Percentiles rank a stretch among this genome's conserved stretches.
Evolutionary conservation across 2,888 invertebrate species (phyloP).

Genomic region (Liposcelis brunnea): DNA sequence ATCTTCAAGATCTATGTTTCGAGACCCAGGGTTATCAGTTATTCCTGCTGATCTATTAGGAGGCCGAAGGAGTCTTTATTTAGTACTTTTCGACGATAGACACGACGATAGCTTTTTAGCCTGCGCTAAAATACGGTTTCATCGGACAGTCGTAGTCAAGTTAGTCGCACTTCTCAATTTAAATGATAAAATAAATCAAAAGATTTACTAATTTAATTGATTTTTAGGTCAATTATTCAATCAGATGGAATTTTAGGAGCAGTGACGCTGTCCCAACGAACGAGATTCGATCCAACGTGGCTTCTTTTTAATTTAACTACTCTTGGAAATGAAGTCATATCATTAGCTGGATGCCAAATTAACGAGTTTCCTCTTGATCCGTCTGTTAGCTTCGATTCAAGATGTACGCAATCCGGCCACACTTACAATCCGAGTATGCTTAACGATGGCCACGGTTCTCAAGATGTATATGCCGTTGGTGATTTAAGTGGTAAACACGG

Average conservation of each 20-base stretch:
- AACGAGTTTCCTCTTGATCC: constrained; percentile 51
- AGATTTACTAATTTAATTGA: constrained; percentile 2
- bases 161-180: constrained; percentile 29
- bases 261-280: constrained; percentile 58
- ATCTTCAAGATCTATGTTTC: constrained; percentile 37
- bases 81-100: constrained; percentile 62
- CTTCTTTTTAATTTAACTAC: constrained; percentile 44
- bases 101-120: constrained; percentile 60
- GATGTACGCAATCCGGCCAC: constrained; percentile 33
- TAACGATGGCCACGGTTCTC: constrained; percentile 50
- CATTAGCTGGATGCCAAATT: constrained; percentile 48
- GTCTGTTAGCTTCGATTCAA: constrained; percentile 20
- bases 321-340: constrained; percentile 51
- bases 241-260: constrained; percentile 65
- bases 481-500: constrained; percentile 77
- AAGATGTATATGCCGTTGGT: constrained; percentile 80
- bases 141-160: constrained; percentile 49
- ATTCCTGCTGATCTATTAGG: constrained; percentile 56
- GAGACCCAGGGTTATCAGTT: constrained; percentile 52
- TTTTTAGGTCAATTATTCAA: constrained; percentile 56
- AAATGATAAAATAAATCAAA: background rate
- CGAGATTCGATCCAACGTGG: constrained; percentile 71
- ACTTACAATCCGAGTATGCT: constrained; percentile 53
- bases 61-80: constrained; percentile 57
- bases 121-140: constrained; percentile 62